phyloP scores from a whole-genome alignment of 2,113 vertebrate species.

The Cyanoderma ruficeps region DNA sequence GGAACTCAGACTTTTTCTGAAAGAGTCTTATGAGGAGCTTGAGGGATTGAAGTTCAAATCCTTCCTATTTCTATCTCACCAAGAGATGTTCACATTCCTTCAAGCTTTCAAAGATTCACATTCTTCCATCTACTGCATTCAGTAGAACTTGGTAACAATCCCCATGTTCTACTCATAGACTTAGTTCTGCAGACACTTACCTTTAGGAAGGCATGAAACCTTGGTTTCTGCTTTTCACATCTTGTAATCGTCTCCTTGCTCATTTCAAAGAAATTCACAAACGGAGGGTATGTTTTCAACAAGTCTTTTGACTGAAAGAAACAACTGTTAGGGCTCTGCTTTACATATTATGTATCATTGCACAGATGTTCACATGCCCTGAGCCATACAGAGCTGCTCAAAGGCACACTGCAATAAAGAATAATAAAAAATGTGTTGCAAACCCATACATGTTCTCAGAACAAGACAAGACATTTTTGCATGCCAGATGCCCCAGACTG shows the following conservation, averaged over 20 bases:
- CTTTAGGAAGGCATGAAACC: conserved; percentile 98
- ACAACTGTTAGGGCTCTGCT: conserved; percentile 12
- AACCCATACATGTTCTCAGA: background rate
- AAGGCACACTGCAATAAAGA: conserved; percentile 9
- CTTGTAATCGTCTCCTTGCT: conserved; percentile 95
- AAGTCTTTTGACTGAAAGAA: conserved; percentile 90
- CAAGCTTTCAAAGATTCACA: background rate
- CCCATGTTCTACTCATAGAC: background rate
- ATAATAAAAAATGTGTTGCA: background rate
- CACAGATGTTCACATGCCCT: background rate
- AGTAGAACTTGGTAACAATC: background rate
- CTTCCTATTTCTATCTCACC: background rate
- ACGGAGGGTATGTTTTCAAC: conserved; percentile 93
- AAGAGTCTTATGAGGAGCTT: background rate
- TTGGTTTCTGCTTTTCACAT: conserved; percentile 95
- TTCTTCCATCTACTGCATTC: background rate
- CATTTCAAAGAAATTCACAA: conserved; percentile 99
- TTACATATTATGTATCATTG: background rate
- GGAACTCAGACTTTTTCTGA: background rate
- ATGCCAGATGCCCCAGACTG: background rate
- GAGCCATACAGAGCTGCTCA: conserved; percentile 7
- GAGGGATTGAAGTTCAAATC: background rate
- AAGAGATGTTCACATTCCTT: background rate
- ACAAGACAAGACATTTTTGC: background rate
- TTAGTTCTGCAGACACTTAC: conserved; percentile 60